A percentile compares a stretch with the other conserved stretches of the same genome.
Conservation (phyloP, 2,888 invertebrate genomes). For the Clivina fossor region DNA sequence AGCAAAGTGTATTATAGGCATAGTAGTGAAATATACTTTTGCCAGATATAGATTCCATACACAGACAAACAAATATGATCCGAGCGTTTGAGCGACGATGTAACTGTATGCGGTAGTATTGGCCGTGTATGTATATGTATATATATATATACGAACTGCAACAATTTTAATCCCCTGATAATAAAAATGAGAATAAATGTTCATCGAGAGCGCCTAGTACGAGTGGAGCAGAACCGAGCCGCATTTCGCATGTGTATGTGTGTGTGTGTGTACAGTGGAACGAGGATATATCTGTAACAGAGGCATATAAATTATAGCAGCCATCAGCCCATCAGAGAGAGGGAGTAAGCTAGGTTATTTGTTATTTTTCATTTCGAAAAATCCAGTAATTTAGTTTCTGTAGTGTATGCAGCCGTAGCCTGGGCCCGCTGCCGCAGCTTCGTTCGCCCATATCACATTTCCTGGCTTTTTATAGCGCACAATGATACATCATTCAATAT, state of each 20-base stretch:
- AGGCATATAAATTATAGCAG: constrained; percentile 53
- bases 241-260: constrained; percentile 24
- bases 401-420: constrained; percentile 51
- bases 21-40: too few species aligned
- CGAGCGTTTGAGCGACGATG: constrained; percentile 21
- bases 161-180: constrained; percentile 56
- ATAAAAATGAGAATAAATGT: constrained; percentile 57
- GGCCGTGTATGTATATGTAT: background rate
- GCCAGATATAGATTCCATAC: too few species aligned
- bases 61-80: constrained; percentile 24
- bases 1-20: too few species aligned
- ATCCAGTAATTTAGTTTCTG: constrained; percentile 57
- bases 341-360: constrained; percentile 54
- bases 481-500: constrained; percentile 58
- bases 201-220: constrained; percentile 45
- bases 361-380: constrained; percentile 57
- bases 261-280: constrained; percentile 27
- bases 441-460: constrained; percentile 54
- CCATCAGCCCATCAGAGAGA: constrained; percentile 54
- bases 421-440: constrained; percentile 35
- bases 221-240: too few species aligned
- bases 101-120: constrained; percentile 12
- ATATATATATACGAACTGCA: constrained; percentile 50
- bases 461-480: constrained; percentile 57
- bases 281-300: constrained; percentile 35